These are phyloP conservation scores for Troides aeacus DNA, from an alignment of 2,888 invertebrate species.

Conservation along the genomic window DNA sequence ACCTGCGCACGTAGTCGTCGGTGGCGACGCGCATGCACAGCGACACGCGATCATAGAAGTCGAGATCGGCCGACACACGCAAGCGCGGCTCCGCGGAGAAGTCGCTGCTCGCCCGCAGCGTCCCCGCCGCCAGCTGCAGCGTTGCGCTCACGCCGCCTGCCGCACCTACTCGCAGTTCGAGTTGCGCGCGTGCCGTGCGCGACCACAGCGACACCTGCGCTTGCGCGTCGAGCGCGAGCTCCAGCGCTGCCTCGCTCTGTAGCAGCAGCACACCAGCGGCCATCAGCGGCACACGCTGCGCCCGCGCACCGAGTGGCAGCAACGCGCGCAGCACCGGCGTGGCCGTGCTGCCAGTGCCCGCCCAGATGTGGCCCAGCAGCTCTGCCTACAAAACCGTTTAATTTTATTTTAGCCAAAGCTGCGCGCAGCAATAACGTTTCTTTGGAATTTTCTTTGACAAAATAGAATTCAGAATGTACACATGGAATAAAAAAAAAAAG, in stretches of 20 bases:
- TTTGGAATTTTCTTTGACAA: too few species aligned
- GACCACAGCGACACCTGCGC: slow-evolving; percentile 46
- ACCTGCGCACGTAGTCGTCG: slow-evolving; percentile 35
- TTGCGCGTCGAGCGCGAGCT: slow-evolving; percentile 42
- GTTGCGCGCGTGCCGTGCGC: slow-evolving; percentile 42
- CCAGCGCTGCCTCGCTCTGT: slow-evolving; percentile 21
- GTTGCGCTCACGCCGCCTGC: slow-evolving; percentile 24
- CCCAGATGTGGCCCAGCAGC: slow-evolving; percentile 65
- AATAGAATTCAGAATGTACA: too few species aligned
- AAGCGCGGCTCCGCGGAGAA: slow-evolving; percentile 42
- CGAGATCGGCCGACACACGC: slow-evolving; percentile 51
- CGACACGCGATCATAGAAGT: slow-evolving; percentile 58
- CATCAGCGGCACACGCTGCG: slow-evolving; percentile 31
- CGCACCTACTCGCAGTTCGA: slow-evolving; percentile 35
- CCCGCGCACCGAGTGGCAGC: slow-evolving; percentile 32
- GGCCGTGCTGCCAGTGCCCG: slow-evolving; percentile 57
- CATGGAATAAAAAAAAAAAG: too few species aligned
- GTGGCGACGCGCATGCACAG: slow-evolving; percentile 57
- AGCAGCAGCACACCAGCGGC: slow-evolving; percentile 35
- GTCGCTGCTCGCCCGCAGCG: slow-evolving; percentile 32
- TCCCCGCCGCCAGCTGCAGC: slow-evolving; percentile 32
- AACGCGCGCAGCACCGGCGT: slow-evolving; percentile 54
- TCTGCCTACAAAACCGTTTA: slow-evolving; percentile 45
- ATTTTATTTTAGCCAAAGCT: neutral
- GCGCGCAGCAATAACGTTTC: neutral